Conservation (phyloP, 2,797 vertebrate genomes). For the Amphiprion clarkii region DNA sequence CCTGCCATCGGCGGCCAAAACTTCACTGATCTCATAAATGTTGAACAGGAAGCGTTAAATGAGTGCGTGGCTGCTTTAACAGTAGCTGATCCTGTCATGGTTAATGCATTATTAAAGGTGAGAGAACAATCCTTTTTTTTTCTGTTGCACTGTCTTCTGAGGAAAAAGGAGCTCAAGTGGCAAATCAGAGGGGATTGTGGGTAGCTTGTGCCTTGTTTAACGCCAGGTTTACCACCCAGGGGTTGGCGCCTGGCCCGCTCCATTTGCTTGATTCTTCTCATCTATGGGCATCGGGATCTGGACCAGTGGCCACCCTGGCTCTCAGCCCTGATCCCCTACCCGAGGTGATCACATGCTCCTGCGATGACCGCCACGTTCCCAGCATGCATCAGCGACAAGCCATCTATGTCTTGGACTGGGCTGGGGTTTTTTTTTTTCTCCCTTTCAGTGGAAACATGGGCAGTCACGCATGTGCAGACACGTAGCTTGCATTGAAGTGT, state of each 20-base stretch:
- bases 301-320: constrained; percentile 55
- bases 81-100: constrained; percentile 51
- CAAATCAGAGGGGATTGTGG: constrained; percentile 48
- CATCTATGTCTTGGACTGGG: constrained; percentile 38
- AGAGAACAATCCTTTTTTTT: constrained; percentile 33
- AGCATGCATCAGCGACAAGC: constrained; percentile 62
- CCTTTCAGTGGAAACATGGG: constrained; percentile 29
- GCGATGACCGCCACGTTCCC: constrained; percentile 53
- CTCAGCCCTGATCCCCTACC: constrained; percentile 38
- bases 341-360: constrained; percentile 37
- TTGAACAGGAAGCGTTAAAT: constrained; percentile 43
- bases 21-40: constrained; percentile 45
- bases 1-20: constrained; percentile 13
- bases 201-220: constrained; percentile 28
- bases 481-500: constrained; percentile 29
- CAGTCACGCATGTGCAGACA: constrained; percentile 20
- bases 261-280: constrained; percentile 51
- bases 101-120: constrained; percentile 70
- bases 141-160: constrained; percentile 13
- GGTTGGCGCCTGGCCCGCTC: constrained; percentile 30
- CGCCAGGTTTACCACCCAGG: constrained; percentile 6
- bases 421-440: neutral
- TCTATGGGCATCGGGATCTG: constrained; percentile 70
- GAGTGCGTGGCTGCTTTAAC: constrained; percentile 42
- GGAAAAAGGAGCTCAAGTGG: constrained; percentile 50